Conservation (phyloP, 2,888 invertebrate species). For the Cephonodes hylas region DNA sequence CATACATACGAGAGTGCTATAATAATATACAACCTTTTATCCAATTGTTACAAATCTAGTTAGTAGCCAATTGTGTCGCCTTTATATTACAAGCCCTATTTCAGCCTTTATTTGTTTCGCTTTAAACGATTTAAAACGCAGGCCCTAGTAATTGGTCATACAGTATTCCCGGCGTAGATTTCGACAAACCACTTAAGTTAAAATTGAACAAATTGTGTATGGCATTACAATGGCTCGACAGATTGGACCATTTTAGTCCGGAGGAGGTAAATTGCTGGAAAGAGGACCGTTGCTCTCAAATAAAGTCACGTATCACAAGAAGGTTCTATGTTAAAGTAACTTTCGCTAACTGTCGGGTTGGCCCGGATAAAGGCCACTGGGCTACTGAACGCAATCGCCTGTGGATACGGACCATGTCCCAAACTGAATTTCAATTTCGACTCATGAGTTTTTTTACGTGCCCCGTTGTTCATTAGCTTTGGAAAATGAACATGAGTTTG, state of each 20-base stretch:
- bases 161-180: conserved; percentile 23
- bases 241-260: conserved; percentile 57
- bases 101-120: no score
- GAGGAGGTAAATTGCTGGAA: conserved; percentile 61
- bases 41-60: no score
- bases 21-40: no score
- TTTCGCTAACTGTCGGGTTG: conserved; percentile 39
- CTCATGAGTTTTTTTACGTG: conserved; percentile 24
- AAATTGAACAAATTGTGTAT: conserved; percentile 47
- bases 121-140: not conserved
- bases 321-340: conserved; percentile 47
- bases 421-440: conserved; percentile 39
- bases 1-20: no score
- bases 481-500: conserved; percentile 7
- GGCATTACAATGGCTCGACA: conserved; percentile 54
- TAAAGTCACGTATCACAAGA: conserved; percentile 64
- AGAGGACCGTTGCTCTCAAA: conserved; percentile 61
- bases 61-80: no score
- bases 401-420: conserved; percentile 31
- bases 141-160: conserved; percentile 18
- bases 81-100: no score
- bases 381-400: conserved; percentile 44
- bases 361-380: conserved; percentile 40
- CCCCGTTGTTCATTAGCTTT: conserved; percentile 20
- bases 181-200: conserved; percentile 36